These are phyloP conservation scores for Python bivittatus DNA, from an alignment of 2,113 vertebrate genomes.

Conservation along the genomic window DNA sequence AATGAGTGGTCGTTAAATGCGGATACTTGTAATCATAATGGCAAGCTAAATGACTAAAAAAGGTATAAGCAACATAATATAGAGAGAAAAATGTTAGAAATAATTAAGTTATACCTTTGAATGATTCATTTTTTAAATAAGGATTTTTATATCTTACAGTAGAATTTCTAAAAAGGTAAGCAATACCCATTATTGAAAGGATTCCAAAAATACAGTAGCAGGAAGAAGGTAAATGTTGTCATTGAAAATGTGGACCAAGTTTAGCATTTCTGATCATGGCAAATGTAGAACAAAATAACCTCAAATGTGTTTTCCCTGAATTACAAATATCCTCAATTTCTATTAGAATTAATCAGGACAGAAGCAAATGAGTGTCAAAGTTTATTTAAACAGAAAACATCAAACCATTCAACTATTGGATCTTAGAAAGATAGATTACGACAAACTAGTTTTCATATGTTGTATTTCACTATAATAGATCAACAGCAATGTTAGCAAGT, in stretches of 20 bases:
- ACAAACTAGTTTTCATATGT: constrained; percentile 71
- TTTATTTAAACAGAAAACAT: constrained; percentile 81
- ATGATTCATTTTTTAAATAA: neutral
- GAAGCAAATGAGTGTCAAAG: constrained; percentile 61
- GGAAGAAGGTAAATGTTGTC: neutral
- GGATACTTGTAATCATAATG: neutral
- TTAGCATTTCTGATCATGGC: neutral
- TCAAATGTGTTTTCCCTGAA: neutral
- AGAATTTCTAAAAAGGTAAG: neutral
- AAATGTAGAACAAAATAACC: neutral
- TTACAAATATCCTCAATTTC: constrained; percentile 7
- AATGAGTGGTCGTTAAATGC: neutral
- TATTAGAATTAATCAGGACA: neutral
- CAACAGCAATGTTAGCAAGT: constrained; percentile 67
- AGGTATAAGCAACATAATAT: neutral
- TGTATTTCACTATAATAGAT: constrained; percentile 68
- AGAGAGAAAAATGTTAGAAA: neutral
- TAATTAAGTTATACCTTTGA: neutral
- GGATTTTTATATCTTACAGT: neutral
- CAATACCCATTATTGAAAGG: neutral
- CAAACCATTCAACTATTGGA: constrained; percentile 78
- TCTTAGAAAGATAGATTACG: constrained; percentile 69
- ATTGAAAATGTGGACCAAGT: neutral
- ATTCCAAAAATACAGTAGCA: neutral
- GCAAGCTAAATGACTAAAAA: neutral